These are phyloP conservation scores for Seriola rivoliana DNA, from an alignment of 2,113 vertebrate species.

Conservation along the genomic window DNA sequence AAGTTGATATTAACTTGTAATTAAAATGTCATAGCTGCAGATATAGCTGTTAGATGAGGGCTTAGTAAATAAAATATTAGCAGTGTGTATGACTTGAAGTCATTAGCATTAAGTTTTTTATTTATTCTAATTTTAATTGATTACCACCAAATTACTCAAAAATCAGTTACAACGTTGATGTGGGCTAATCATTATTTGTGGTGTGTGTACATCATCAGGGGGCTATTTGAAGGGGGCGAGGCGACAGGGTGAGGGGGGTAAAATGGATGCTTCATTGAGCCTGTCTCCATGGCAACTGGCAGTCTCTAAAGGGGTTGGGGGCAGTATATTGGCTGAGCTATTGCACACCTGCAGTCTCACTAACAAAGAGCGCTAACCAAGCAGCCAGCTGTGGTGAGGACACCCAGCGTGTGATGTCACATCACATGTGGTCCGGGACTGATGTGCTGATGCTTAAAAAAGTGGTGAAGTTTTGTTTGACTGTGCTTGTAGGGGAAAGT, in stretches of 20 bases:
- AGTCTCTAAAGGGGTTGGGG: conserved; percentile 71
- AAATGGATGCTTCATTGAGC: conserved; percentile 75
- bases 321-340: conserved; percentile 69
- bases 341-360: conserved; percentile 81
- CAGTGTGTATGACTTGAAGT: neutral
- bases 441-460: conserved; percentile 9
- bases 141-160: neutral
- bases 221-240: conserved; percentile 31
- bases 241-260: conserved; percentile 37
- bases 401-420: conserved; percentile 13
- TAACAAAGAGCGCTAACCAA: conserved; percentile 61
- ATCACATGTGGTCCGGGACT: neutral
- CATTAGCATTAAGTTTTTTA: neutral
- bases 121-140: neutral
- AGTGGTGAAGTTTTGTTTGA: neutral
- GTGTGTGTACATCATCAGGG: conserved; percentile 57
- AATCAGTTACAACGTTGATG: conserved; percentile 25
- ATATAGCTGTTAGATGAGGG: neutral
- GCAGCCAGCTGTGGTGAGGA: conserved; percentile 60
- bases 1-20: neutral
- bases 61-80: neutral
- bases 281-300: conserved; percentile 82
- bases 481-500: conserved; percentile 7
- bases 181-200: conserved; percentile 62
- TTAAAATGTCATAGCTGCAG: neutral